Evolutionary conservation across 2,797 vertebrate genomes (phyloP), one percentile per base, ranked within the genome.

Genomic region (Malacoraja senta): DNA sequence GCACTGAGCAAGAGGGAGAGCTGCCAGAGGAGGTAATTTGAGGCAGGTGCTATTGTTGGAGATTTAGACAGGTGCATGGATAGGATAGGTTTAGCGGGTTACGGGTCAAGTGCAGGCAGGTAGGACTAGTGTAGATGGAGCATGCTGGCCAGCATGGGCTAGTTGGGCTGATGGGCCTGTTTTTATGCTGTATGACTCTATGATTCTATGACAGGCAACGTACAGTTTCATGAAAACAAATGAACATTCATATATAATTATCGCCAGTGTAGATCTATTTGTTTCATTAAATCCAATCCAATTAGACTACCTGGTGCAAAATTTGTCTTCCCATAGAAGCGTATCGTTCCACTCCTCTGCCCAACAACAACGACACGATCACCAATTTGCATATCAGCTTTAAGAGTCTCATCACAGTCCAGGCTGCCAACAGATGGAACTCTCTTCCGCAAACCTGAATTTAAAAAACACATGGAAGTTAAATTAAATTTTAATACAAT

Each of bases 361-460:
- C 98, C 98, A 1, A 98, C 98, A 93, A 99, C 98, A 94, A 99
- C 95, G 17, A 99, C 98, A 83, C 98, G 96, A 81, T 99, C 98
- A 93, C 97, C 97, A 44, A 96, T 91, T 7, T 94, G 96, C 93
- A 97, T 95, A 24, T 95, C 96, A 81, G 94, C 94, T 81, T 95
- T 95, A 26, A 95, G 96, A 81, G 94, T 94, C 80, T 95, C 95
- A 29, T 93, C 71, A 10, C 95, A 95, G 80, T 95, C 91, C 0
- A 95, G 97, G 94, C 96, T 98, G 86, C 96, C 95, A 0, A 93
- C 94, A 93, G 97, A 96, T 0, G 96, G 95, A 93, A 96, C 96
- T 93, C 96, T 95, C 93, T 96, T 97, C 81, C 95, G 96, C 68
- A 95, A 81, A 21, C 96, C 97, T 98, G 94, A 21, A 94, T 19